Evolutionary conservation across 2,113 vertebrate species (phyloP), one percentile per base, ranked within the genome.

Genomic region (Periophthalmus modestus): DNA sequence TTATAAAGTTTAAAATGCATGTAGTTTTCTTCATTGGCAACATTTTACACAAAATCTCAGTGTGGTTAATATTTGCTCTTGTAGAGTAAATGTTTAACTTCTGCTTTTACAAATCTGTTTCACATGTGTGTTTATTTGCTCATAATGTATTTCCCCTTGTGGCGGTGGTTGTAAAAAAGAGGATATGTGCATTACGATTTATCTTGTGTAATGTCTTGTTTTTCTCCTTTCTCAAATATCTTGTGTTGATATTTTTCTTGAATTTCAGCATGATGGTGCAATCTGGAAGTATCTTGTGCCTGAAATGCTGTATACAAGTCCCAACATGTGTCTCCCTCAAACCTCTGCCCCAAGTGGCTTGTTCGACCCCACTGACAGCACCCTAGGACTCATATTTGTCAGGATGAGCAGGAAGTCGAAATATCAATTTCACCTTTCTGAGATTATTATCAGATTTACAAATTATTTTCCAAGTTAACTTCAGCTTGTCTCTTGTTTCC

Each of bases 281-380:
- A 83, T 73, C 69, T 81, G 83, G 78, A 87, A 65, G 85, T 86
- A 59, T 77, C 36, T 80, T 18, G 48, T 66, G 28, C 69, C 68
- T 50, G n/a, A 74, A 54, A 72, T 66, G 62, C 75, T 84, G 19
- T 73, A 47, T 80, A 72, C 87, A 82, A 82, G 89, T 88, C 70
- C 58, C 54, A 81, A 88, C 88, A 76, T 72, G 85, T 84, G 81
- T 55, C 62, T 52, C 68, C 58, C 21, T 39, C 73, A 34, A 58
- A 81, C 50, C 7, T 73, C 19, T 68, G 54, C 86, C 80, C 78
- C 81, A 71, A 80, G 79, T 82, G 79, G 66, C 79, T 88, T 81
- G 76, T 91, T 86, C 75, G 74, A 81, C 80, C 63, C 54, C 76
- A 86, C 78, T 90, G 83, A 86, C 80, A 80, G 69, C 77, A 82